phyloP scores from a whole-genome alignment of 2,797 vertebrate species.

The Notoglanidium macrostoma region DNA sequence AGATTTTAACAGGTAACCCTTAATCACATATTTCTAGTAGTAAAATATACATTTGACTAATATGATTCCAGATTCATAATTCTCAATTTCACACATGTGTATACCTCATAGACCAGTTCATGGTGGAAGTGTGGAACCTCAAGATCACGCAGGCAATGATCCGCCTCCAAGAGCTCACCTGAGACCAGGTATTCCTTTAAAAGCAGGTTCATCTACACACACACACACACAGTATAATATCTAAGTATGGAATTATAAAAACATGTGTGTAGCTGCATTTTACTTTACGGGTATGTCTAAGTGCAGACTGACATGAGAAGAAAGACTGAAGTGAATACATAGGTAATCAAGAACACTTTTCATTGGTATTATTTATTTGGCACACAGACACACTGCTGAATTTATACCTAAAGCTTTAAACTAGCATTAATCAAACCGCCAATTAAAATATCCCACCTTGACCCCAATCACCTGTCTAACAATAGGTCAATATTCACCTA shows the following conservation, averaged over 20 bases:
- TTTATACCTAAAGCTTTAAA: too few species aligned
- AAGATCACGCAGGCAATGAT: conserved; percentile 82
- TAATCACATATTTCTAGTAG: neutral
- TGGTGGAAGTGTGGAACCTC: conserved; percentile 91
- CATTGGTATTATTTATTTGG: too few species aligned
- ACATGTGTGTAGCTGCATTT: neutral
- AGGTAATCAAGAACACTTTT: neutral
- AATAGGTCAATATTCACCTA: neutral
- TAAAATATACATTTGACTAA: neutral
- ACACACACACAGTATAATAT: conserved; percentile 13
- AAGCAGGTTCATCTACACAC: conserved; percentile 83
- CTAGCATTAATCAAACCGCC: too few species aligned
- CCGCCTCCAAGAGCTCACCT: conserved; percentile 80
- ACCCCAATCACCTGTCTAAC: too few species aligned
- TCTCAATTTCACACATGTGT: neutral
- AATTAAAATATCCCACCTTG: too few species aligned
- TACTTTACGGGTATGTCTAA: too few species aligned
- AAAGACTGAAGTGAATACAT: too few species aligned
- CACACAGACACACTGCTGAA: neutral
- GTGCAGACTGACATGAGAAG: neutral
- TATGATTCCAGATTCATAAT: neutral
- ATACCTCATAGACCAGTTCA: conserved; percentile 87
- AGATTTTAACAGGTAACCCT: neutral
- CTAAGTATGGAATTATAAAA: neutral
- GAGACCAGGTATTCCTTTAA: conserved; percentile 86